Conservation (phyloP, 2,113 vertebrate species). For the Gila orcuttii region DNA sequence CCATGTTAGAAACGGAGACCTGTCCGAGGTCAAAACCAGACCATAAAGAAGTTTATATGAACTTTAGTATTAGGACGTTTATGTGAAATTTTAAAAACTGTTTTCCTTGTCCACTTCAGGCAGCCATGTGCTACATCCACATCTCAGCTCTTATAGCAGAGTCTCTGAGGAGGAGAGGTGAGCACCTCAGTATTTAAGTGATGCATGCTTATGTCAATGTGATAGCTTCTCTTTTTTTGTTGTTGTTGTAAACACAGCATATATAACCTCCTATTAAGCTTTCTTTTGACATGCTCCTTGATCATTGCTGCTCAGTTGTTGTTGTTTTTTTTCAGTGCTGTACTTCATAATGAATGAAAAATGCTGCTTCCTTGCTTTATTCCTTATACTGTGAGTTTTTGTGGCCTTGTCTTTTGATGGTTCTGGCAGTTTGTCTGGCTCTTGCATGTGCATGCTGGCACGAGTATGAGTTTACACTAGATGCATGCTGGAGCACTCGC, state of each 20-base stretch:
- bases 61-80: too few relatives aligned
- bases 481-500: slow-evolving; percentile 13
- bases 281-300: not conserved
- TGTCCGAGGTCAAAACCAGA: slow-evolving; percentile 86
- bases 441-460: slow-evolving; percentile 37
- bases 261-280: not conserved
- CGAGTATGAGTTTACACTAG: slow-evolving; percentile 7
- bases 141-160: slow-evolving; percentile 97
- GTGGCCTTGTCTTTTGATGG: not conserved
- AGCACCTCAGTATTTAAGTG: slow-evolving; percentile 56
- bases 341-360: not conserved
- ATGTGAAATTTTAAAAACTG: not conserved
- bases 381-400: slow-evolving; percentile 41
- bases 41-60: too few relatives aligned
- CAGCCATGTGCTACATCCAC: slow-evolving; percentile 98
- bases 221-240: not conserved
- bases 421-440: slow-evolving; percentile 2
- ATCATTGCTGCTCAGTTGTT: not conserved
- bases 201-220: slow-evolving; percentile 9
- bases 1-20: slow-evolving; percentile 93
- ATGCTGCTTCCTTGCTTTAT: slow-evolving; percentile 18
- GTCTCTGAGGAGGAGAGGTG: slow-evolving; percentile 96
- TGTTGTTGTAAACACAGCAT: not conserved
- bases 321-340: slow-evolving; percentile 15
- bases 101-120: slow-evolving; percentile 72